These are phyloP conservation scores for Oeneis ivallda DNA, from an alignment of 2,888 invertebrate species.

Conservation along the genomic window DNA sequence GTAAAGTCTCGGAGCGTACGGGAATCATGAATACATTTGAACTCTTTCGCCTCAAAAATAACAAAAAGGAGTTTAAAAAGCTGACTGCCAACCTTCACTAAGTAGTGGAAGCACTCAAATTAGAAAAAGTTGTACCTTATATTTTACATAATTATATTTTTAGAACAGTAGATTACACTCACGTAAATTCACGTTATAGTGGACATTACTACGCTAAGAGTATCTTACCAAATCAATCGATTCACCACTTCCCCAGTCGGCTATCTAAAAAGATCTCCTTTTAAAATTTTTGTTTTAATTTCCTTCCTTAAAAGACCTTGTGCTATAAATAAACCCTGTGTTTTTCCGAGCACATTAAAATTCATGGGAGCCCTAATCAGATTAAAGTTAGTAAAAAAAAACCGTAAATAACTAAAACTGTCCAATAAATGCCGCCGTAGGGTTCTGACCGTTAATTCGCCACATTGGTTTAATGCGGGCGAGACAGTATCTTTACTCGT, in stretches of 20 bases:
- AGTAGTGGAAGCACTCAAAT: too few species aligned
- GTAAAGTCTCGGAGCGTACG: too few species aligned
- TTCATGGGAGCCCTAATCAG: slow-evolving; percentile 29
- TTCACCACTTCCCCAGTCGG: not conserved
- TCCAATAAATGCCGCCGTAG: slow-evolving; percentile 41
- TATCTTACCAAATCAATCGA: not conserved
- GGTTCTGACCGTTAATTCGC: slow-evolving; percentile 41
- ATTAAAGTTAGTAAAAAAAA: slow-evolving; percentile 36
- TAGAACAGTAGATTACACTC: too few species aligned
- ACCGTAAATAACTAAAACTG: slow-evolving; percentile 39
- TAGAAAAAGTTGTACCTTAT: too few species aligned
- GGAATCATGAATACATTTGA: too few species aligned
- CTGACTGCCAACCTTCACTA: too few species aligned
- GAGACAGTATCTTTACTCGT: slow-evolving; percentile 39
- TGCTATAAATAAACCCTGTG: slow-evolving; percentile 21
- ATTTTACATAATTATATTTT: too few species aligned
- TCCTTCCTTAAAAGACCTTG: slow-evolving; percentile 5
- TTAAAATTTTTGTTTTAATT: not conserved
- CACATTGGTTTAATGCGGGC: slow-evolving; percentile 41
- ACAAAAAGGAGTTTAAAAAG: too few species aligned
- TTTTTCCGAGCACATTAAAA: slow-evolving; percentile 27
- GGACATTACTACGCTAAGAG: too few species aligned
- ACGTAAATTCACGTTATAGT: too few species aligned
- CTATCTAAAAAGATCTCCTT: not conserved
- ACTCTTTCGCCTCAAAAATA: too few species aligned